Evolutionary conservation across 2,888 invertebrate genomes (phyloP), one percentile per base, ranked within the genome.

Genomic region (Pristionchus exspectatus): DNA sequence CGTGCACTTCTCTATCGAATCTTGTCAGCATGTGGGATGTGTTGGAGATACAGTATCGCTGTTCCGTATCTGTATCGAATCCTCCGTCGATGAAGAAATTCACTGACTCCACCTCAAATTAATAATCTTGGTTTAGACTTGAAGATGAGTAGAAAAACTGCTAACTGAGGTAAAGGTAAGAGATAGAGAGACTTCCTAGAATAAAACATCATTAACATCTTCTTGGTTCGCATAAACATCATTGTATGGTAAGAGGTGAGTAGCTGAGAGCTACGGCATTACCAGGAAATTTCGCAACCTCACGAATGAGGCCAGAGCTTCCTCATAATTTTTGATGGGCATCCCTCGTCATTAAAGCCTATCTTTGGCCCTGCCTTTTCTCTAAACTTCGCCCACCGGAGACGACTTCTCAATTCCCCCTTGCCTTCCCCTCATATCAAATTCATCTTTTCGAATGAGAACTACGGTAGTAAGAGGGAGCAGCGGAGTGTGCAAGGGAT

Each of bases 71-170:
- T 9, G 5, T 33, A 5, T 77, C 83, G 44, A 89, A 44, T n/a
- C 89, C 89, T n/a, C 89, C 89, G 30, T 89, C 89, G 24, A 89
- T 66, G 66, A 89, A 89, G 63, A 18, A 77, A 30, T 89, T 69
- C 4, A 27, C 24, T 5, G 12, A 24, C 4, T 18, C 7, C 9
- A 88, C 77, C 88, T 88, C 54, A 50, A 54, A 50, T 30, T 27
- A 63, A 86, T 27, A n/a, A 16, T 33, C 9, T 9, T 74, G 7
- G 7, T 18, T 74, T 30, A n/a, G n/a, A n/a, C n/a, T n/a, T n/a
- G n/a, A n/a, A n/a, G n/a, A n/a, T n/a, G n/a, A n/a, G n/a, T n/a
- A n/a, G n/a, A n/a, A n/a, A n/a, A n/a, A n/a, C n/a, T n/a, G n/a
- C n/a, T n/a, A n/a, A n/a, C n/a, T n/a, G n/a, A n/a, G n/a, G n/a